Conservation (phyloP, 1,140 invertebrate species). For the Lepidotrigona ventralis region DNA sequence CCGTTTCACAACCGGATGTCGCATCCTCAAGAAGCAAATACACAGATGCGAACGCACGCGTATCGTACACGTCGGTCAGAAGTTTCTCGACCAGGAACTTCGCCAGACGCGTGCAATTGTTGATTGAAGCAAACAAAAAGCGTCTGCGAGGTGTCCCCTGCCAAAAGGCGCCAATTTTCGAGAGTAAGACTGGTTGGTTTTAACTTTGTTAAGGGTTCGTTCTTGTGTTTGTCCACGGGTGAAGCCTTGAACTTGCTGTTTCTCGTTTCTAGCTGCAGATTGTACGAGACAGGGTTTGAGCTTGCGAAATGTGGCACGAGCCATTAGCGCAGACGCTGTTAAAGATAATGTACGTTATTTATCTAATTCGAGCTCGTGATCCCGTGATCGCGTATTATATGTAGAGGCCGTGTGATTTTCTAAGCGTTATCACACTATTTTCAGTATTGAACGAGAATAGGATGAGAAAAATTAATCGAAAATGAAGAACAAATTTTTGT, state of each 20-base stretch:
- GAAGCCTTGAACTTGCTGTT: neutral
- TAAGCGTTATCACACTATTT: no score
- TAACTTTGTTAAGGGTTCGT: neutral
- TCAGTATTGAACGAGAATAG: no score
- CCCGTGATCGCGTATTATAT: neutral
- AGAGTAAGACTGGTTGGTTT: neutral
- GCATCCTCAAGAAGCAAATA: conserved; percentile 30
- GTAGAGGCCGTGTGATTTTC: neutral
- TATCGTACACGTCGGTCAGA: neutral
- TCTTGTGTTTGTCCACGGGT: neutral
- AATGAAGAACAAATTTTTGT: no score
- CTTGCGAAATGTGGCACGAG: neutral
- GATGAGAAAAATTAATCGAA: no score
- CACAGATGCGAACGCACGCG: neutral
- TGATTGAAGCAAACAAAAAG: conserved; percentile 18
- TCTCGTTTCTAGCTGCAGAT: neutral
- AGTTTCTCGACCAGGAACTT: conserved; percentile 14
- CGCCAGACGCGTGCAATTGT: neutral
- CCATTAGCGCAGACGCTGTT: neutral
- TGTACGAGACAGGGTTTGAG: no score
- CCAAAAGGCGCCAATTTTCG: neutral
- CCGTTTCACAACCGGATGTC: conserved; percentile 19
- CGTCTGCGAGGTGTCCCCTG: neutral
- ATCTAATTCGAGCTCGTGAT: neutral
- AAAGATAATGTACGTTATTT: neutral